Conservation (phyloP, 2,888 invertebrate species). For the Chrysolina oricalcia region DNA sequence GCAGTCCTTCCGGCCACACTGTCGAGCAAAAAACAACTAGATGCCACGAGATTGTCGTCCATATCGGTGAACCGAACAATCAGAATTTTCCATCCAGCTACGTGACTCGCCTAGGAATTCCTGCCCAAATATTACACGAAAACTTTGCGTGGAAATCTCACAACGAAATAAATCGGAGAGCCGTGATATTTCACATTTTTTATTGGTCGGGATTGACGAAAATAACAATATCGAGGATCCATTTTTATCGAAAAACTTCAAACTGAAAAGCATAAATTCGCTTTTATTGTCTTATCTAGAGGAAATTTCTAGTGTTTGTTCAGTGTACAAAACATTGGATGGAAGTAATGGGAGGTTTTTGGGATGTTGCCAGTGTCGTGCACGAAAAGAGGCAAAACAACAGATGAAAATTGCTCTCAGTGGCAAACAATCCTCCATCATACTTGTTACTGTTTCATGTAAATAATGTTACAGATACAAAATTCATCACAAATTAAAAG, state of each 20-base stretch:
- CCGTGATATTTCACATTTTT: slow-evolving; percentile 8
- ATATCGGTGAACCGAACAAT: neutral
- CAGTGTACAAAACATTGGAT: neutral
- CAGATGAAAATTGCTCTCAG: too few relatives aligned
- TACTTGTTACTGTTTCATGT: neutral
- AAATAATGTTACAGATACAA: too few relatives aligned
- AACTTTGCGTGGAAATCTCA: slow-evolving; percentile 7
- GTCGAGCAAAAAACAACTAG: neutral
- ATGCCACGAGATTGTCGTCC: neutral
- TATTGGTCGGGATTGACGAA: slow-evolving; percentile 11
- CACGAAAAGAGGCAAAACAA: neutral
- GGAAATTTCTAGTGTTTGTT: slow-evolving; percentile 7
- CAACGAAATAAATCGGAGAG: slow-evolving; percentile 9
- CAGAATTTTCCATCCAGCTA: neutral
- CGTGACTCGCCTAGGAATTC: neutral
- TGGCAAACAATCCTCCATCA: neutral
- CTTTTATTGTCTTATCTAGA: slow-evolving; percentile 10
- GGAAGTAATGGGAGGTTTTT: slow-evolving; percentile 8
- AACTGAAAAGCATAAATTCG: slow-evolving; percentile 19
- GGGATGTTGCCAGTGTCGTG: slow-evolving; percentile 4
- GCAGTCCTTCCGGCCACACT: too few relatives aligned
- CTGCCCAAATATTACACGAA: neutral
- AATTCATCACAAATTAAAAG: too few relatives aligned
- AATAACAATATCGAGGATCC: slow-evolving; percentile 15
- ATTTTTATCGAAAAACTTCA: slow-evolving; percentile 18